These are phyloP conservation scores for Cactoblastis cactorum DNA, from an alignment of 2,888 invertebrate genomes.

Conservation along the genomic window DNA sequence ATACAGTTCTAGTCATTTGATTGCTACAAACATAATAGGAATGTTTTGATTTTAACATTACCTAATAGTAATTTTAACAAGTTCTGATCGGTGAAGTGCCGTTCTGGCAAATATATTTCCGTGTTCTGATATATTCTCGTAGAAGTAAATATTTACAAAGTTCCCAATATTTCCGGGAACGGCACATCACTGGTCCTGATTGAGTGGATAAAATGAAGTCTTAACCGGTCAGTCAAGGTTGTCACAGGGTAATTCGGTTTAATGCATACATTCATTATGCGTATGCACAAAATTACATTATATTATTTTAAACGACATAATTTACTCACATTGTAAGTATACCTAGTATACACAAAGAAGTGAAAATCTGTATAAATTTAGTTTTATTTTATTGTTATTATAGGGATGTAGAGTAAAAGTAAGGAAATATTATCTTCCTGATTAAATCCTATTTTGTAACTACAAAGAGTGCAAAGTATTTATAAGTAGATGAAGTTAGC, in stretches of 20 bases:
- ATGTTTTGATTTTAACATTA: background rate
- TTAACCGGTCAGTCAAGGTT: conserved; percentile 51
- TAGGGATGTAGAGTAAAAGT: conserved; percentile 17
- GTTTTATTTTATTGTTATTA: conserved; percentile 19
- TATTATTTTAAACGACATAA: conserved; percentile 2
- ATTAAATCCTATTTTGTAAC: conserved; percentile 14
- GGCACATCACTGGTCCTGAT: too few relatives aligned
- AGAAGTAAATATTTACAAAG: too few relatives aligned
- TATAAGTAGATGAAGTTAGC: conserved; percentile 30
- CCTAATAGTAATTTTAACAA: conserved; percentile 2
- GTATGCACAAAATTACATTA: conserved; percentile 39
- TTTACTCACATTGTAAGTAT: conserved; percentile 17
- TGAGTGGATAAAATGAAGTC: conserved; percentile 20
- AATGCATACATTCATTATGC: conserved; percentile 26
- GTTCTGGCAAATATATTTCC: too few relatives aligned
- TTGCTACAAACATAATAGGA: conserved; percentile 48
- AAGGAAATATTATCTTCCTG: conserved; percentile 18
- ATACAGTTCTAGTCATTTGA: conserved; percentile 63
- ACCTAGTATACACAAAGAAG: conserved; percentile 22
- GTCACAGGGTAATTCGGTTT: conserved; percentile 57
- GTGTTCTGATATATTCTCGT: too few relatives aligned
- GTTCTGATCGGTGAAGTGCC: too few relatives aligned
- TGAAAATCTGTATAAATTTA: conserved; percentile 23
- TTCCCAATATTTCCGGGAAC: too few relatives aligned
- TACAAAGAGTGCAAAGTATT: conserved; percentile 40